Evolutionary conservation across 2,113 vertebrate genomes (phyloP).

Genomic region (Neofelis nebulosa): DNA sequence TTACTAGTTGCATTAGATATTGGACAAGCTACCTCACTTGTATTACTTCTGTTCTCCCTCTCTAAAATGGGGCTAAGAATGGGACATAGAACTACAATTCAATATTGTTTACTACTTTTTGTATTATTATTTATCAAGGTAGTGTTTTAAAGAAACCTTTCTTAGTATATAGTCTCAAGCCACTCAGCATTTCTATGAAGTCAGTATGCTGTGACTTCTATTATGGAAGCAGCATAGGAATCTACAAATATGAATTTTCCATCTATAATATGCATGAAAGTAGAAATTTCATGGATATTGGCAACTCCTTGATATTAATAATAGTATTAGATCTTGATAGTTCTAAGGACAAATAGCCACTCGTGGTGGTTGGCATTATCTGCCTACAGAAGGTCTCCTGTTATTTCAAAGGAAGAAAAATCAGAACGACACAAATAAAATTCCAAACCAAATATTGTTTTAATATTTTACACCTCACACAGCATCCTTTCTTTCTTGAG

Average conservation of each 20-base stretch:
- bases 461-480: constrained; percentile 77
- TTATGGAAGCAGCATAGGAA: constrained; percentile 57
- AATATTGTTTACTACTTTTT: not conserved
- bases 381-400: constrained; percentile 73
- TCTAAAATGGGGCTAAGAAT: not conserved
- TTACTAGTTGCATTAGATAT: not conserved
- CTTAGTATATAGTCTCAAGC: constrained; percentile 57
- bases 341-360: constrained; percentile 81
- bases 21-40: not conserved
- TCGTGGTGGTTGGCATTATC: constrained; percentile 76
- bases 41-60: not conserved
- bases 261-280: constrained; percentile 74
- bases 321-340: constrained; percentile 76
- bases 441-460: constrained; percentile 76
- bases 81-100: not conserved
- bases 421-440: constrained; percentile 82
- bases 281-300: constrained; percentile 70
- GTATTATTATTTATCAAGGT: not conserved
- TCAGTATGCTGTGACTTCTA: constrained; percentile 57
- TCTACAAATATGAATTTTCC: constrained; percentile 69
- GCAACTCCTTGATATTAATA: constrained; percentile 76
- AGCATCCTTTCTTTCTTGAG: constrained; percentile 75
- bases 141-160: not conserved
- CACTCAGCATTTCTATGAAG: constrained; percentile 66
- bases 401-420: constrained; percentile 81